Base-by-base conservation (phyloP, 2,888 invertebrate genomes). In the Allolobophora icterica region DNA sequence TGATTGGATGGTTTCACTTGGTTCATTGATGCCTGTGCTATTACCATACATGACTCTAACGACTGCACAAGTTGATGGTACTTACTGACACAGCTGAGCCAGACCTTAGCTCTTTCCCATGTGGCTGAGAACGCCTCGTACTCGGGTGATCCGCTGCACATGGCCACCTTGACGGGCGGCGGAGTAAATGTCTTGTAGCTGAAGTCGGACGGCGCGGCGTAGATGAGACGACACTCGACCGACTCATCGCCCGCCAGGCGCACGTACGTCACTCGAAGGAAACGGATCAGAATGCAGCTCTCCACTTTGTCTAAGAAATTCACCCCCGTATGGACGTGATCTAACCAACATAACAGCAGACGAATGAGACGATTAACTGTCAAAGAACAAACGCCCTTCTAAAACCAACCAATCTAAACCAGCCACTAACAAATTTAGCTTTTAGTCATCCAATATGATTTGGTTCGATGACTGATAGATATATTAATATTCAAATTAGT, bases 91-190 rank as follows among this genome's bases (percentile, higher is more conserved):
- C 91, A 92, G 90, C 92, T 93, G 38, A 93, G 91, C 93, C 93
- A 93, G 58, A 91, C 92, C n/a, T 93, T 92, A 58, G 93, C 92
- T 52, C 93, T 90, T 83, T 93, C 93, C 93, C 93, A 93, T 33
- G 92, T 93, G 71, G 89, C 58, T 19, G 83, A 84, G 91, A 93
- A 92, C 34, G 91, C 35, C 91, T 93, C 93, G 89, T 93, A 93
- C 91, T 93, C 92, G 24, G 93, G 93, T 6, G 93, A 91, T 2
- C 93, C 93, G 52, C 92, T 92, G 90, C 93, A 93, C 93, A 93
- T 93, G 84, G 92, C 92, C 21, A 93, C 93, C 84, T 93, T 93
- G 90, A 92, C 89, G 83, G 93, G 92, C 11, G 92, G 91, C 13
- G 93, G 93, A 19, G 92, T 91, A 89, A 93, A 93, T 5, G 93